A percentile compares a stretch with the other conserved stretches of the same genome.
Conservation (phyloP, 2,797 vertebrate genomes). For the Thaleichthys pacificus region DNA sequence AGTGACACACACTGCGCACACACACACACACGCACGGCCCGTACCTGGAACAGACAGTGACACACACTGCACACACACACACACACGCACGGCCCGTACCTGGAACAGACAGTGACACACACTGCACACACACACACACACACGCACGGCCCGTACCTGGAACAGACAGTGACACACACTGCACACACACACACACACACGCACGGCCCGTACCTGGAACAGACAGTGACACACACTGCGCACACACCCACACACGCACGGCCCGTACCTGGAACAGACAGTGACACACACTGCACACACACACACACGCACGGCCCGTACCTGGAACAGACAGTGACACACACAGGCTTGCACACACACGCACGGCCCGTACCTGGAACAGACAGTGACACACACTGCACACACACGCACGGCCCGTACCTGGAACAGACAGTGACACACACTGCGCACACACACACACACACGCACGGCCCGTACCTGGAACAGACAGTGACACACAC, state of each 20-base stretch:
- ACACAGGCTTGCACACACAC: constrained; percentile 68
- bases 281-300: too few species aligned
- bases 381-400: constrained; percentile 53
- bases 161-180: too few species aligned
- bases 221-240: too few species aligned
- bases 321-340: constrained; percentile 25
- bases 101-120: too few species aligned
- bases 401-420: constrained; percentile 30
- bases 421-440: too few species aligned
- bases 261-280: too few species aligned
- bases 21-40: constrained; percentile 34
- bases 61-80: constrained; percentile 68
- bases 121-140: constrained; percentile 69
- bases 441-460: constrained; percentile 68
- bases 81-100: constrained; percentile 29
- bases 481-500: constrained; percentile 34
- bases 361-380: too few species aligned
- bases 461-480: constrained; percentile 13
- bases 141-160: neutral
- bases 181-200: constrained; percentile 65
- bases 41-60: too few species aligned
- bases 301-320: constrained; percentile 31
- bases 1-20: too few species aligned
- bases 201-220: too few species aligned
- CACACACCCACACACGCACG: constrained; percentile 42